phyloP scores from a whole-genome alignment of 2,113 vertebrate species.

The Potamarius usumacintae region DNA sequence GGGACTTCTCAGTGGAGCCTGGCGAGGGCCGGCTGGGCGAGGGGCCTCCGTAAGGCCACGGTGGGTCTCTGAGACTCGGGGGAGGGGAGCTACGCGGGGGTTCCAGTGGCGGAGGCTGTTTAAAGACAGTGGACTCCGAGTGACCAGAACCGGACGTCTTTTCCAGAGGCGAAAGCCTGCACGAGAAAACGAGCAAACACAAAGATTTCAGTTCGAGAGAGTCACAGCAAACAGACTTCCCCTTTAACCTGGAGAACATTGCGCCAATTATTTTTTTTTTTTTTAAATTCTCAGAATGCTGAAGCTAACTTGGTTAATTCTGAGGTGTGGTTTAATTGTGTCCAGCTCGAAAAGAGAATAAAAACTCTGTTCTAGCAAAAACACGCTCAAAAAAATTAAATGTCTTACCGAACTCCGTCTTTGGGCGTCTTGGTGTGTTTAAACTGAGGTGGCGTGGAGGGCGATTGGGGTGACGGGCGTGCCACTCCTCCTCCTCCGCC shows the following conservation, averaged over 20 bases:
- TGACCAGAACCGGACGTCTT: constrained; percentile 82
- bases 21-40: constrained; percentile 55
- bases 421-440: constrained; percentile 79
- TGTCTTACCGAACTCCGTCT: constrained; percentile 81
- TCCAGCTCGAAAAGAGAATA: not conserved
- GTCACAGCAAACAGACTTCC: not conserved
- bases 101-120: constrained; percentile 73
- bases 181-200: not conserved
- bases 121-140: constrained; percentile 79
- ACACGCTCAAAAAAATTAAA: not conserved
- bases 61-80: constrained; percentile 74
- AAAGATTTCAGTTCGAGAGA: not conserved
- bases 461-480: constrained; percentile 73
- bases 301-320: not conserved
- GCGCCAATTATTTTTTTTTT: not conserved
- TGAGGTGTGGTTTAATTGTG: not conserved
- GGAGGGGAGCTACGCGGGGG: constrained; percentile 69
- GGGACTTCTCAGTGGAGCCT: constrained; percentile 58
- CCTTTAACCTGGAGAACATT: not conserved
- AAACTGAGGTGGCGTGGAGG: constrained; percentile 73
- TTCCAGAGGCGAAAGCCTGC: constrained; percentile 84
- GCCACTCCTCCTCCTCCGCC: constrained; percentile 61
- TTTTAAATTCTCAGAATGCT: not conserved
- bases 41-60: constrained; percentile 70
- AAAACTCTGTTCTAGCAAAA: not conserved